Base-by-base conservation (phyloP, 2,888 invertebrate species). In the Meandrusa payeni region DNA sequence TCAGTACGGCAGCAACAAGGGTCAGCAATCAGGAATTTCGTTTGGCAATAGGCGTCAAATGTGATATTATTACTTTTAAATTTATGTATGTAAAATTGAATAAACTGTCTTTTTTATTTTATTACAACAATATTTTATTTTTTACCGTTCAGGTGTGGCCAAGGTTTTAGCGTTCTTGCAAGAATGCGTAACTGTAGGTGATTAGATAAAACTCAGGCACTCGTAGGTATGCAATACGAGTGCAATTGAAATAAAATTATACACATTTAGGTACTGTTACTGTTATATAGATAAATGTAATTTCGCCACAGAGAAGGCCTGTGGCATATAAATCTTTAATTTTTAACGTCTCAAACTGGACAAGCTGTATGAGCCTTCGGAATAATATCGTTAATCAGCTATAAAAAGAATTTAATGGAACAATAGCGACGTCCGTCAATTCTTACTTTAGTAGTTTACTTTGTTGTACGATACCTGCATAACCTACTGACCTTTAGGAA, bases 1-100 rank as follows among this genome's bases (percentile, higher is more conserved):
- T 48, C 98, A 99, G 78, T 97, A 97, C 81, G 99, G 99, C 44
- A 95, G 96, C 67, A 99, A 99, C 90, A 98, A 98, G 82, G 98
- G 98, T 32, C 97, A 91, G 69, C 98, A 98, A 82, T 94, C 95
- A 46, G 99, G 98, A 47, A 95, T 98, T 76, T 97, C 95, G 64
- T 97, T 98, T 75, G 98, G 98, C 59, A 97, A 95, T 85, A 96
- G 96, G 62, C 93, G 98, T 72, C 98, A 98, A 85, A 97, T 97
- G 94, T 97, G 93, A 93, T 90, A 41, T 49, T 49, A 48, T 47
- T 47, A 52, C 48, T 43, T 59, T 48, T 52, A 40, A 46, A 49
- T 47, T 54, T 62, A 51, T 55, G 56, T 62, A 51, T 55, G 56
- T 55, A 52, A 53, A 48, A 52, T 51, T 47, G 61, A 72, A 71